Evolutionary conservation across 2,797 vertebrate species (phyloP).

Genomic region (Aldrovandia affinis): DNA sequence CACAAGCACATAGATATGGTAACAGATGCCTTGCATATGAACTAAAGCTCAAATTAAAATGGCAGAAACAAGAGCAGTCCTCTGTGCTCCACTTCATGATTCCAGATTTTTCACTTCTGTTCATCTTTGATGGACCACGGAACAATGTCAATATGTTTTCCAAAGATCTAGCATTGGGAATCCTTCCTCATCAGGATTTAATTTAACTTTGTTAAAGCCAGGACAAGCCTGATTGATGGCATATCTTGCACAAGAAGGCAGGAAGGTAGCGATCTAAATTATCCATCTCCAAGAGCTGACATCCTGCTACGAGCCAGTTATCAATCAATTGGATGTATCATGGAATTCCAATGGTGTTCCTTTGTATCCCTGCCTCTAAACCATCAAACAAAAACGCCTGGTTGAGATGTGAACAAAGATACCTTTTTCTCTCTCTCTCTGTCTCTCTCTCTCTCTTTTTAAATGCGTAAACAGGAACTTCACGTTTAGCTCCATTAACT

Average conservation of each 20-base stretch:
- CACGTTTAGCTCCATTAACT: conserved; percentile 34
- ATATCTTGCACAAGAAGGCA: conserved; percentile 69
- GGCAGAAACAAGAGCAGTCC: neutral
- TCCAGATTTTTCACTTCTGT: neutral
- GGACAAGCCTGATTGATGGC: conserved; percentile 71
- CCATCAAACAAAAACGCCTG: conserved; percentile 56
- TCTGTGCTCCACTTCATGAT: neutral
- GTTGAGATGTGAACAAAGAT: conserved; percentile 34
- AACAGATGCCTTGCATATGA: neutral
- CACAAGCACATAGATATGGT: neutral
- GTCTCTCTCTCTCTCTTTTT: neutral
- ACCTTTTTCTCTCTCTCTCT: conserved; percentile 45
- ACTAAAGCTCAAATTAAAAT: neutral
- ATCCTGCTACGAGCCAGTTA: conserved; percentile 71
- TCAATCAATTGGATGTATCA: conserved; percentile 71
- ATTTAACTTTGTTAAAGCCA: conserved; percentile 73
- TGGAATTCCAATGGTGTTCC: conserved; percentile 73
- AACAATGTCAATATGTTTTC: neutral
- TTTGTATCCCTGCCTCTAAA: conserved; percentile 69
- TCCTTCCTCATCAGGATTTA: conserved; percentile 69
- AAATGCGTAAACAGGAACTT: conserved; percentile 19
- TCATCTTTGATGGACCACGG: neutral
- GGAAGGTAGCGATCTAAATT: conserved; percentile 77
- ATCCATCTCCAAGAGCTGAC: conserved; percentile 75
- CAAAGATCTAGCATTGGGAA: neutral